Conservation (phyloP, 2,113 vertebrate genomes). For the Lophura nycthemera region DNA sequence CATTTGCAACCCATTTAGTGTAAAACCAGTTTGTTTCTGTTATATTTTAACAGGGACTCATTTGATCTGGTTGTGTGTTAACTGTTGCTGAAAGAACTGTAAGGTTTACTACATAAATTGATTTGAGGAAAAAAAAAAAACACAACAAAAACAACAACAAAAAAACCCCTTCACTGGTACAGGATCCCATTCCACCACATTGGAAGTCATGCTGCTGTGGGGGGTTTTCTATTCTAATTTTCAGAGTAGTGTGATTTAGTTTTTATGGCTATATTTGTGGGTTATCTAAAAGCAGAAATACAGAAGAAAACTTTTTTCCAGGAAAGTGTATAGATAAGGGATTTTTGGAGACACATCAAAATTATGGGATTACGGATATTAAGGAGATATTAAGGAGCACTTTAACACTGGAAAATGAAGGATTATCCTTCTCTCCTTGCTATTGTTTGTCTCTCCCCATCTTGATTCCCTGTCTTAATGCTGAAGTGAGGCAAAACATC, state of each 20-base stretch:
- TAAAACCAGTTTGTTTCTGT: neutral
- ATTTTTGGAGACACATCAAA: neutral
- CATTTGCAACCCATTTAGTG: neutral
- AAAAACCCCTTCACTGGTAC: neutral
- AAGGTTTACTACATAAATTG: neutral
- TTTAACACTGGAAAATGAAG: neutral
- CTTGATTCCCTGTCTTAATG: neutral
- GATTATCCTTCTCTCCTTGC: neutral
- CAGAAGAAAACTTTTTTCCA: neutral
- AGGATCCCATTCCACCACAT: neutral
- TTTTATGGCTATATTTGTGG: neutral
- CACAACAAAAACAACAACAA: too few relatives aligned
- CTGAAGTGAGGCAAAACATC: neutral
- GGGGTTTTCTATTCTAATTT: neutral
- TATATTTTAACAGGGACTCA: neutral
- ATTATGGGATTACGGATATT: neutral
- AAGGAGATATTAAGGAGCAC: neutral
- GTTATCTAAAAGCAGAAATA: neutral
- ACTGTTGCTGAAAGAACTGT: neutral
- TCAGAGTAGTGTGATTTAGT: neutral
- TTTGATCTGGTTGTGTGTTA: neutral
- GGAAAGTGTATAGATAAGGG: neutral
- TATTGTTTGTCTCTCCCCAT: neutral
- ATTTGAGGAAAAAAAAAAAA: neutral
- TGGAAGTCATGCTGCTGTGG: neutral